phyloP scores from a whole-genome alignment of 92 coral and sea anemone genomes.

The Parazoanthus swiftii region DNA sequence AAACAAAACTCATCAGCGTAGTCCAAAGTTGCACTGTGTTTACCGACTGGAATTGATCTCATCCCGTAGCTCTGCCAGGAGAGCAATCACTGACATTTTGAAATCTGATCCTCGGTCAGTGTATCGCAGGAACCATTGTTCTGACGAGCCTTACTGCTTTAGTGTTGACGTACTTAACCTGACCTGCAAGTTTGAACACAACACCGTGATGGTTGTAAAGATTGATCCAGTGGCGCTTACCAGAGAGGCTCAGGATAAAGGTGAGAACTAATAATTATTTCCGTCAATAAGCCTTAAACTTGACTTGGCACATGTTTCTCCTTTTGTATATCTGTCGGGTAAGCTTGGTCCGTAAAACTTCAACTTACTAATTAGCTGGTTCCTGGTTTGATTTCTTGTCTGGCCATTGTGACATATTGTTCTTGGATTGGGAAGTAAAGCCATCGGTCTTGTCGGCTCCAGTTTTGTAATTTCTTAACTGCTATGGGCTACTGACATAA shows the following conservation, averaged over 20 bases:
- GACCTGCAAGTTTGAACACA: conserved; percentile 55
- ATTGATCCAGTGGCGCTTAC: conserved; percentile 43
- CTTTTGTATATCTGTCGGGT: no score
- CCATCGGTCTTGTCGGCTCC: no score
- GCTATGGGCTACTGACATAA: no score
- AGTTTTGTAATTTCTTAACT: no score
- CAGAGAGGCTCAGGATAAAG: conserved; percentile 17
- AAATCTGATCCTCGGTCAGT: conserved; percentile 67
- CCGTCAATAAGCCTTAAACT: no score
- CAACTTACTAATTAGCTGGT: no score
- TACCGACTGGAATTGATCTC: conserved; percentile 57
- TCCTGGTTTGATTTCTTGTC: no score
- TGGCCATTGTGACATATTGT: no score
- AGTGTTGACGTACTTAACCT: conserved; percentile 64
- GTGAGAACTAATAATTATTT: background rate
- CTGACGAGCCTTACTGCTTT: conserved; percentile 52
- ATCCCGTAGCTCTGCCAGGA: conserved; percentile 49
- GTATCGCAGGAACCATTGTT: conserved; percentile 59
- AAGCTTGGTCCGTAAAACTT: no score
- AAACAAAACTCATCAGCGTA: background rate
- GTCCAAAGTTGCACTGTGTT: conserved; percentile 26
- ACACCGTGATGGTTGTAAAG: conserved; percentile 46
- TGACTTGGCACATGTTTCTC: no score
- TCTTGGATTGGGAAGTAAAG: no score
- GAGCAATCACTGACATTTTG: conserved; percentile 52